These are phyloP conservation scores for Platyscapa corneri DNA, from an alignment of 1,140 invertebrate species.

Conservation along the genomic window DNA sequence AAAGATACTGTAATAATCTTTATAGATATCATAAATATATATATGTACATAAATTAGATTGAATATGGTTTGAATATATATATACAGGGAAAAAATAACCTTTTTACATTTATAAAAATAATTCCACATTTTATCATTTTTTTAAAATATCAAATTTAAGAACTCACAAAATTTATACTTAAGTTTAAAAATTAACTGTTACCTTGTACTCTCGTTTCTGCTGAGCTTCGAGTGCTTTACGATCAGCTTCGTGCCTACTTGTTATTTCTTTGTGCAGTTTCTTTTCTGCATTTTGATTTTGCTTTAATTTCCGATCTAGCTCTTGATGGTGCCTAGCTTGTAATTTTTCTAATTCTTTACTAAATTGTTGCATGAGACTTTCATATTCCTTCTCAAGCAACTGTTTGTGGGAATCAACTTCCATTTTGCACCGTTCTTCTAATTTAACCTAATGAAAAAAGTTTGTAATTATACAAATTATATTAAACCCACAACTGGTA, in stretches of 20 bases:
- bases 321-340: slow-evolving; percentile 92
- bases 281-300: slow-evolving; percentile 91
- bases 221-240: slow-evolving; percentile 90
- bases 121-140: no score
- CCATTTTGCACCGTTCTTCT: slow-evolving; percentile 95
- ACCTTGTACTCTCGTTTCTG: slow-evolving; percentile 98
- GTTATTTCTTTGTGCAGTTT: slow-evolving; percentile 95
- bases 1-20: no score
- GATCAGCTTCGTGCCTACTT: slow-evolving; percentile 90
- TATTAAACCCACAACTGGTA: no score
- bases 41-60: no score
- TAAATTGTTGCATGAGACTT: slow-evolving; percentile 90
- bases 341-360: slow-evolving; percentile 93
- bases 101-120: no score
- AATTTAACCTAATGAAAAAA: slow-evolving; percentile 78
- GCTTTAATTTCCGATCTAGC: slow-evolving; percentile 90
- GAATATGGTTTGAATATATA: no score
- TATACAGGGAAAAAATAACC: no score
- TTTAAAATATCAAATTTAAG: no score
- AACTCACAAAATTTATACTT: background rate
- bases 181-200: slow-evolving; percentile 33
- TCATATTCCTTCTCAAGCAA: slow-evolving; percentile 98
- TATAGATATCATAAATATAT: no score
- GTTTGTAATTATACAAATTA: background rate
- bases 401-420: slow-evolving; percentile 97